Base-by-base conservation (phyloP, 2,888 invertebrate species). In the Dusona sp. region DNA sequence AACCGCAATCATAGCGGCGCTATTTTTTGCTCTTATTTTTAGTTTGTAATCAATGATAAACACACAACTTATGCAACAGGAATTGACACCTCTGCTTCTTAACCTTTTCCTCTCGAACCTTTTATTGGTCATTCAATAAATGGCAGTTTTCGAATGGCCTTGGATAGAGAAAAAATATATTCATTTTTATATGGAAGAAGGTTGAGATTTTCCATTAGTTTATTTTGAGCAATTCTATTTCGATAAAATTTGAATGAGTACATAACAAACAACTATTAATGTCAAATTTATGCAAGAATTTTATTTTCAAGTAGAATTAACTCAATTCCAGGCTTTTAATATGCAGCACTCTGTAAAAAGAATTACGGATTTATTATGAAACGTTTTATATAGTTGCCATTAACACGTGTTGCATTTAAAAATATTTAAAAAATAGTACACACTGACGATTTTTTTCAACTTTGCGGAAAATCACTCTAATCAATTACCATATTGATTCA, bases 21-120 rank as follows among this genome's bases (percentile, higher is more conserved):
- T 79, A 83, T 82, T 82, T 84, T 78, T 42, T 51, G 54, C 48
- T 61, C 65, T 54, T 70, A 36, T 77, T 80, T 87, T 87, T 79
- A 51, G 57, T 22, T 48, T 45, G 65, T 65, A 38, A 57, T 70
- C 54, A 45, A 68, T 19, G n/a, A 33, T 61, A 45, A 16, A 73
- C n/a, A 51, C 42, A 11, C 16, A 22, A 61, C 45, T 36, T 6
- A 22, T 73, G 13, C 36, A 42, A 22, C 22, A 3, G 16, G 38
- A 36, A 45, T 54, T 33, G 70, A 38, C 79, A 64, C 79, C 54
- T 79, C 75, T 74, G 65, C 38, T n/a, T 51, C 33, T 38, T 33
- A 2, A 19, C 3, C 11, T 8, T 25, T 72, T 48, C 67, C 45
- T 38, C 54, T 48, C 80, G 13, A 25, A 65, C 13, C 42, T 72